A percentile compares a stretch with the other conserved stretches of the same genome.
Evolutionary conservation across 2,797 vertebrate species (phyloP).

Genomic region (Siniperca undulata): DNA sequence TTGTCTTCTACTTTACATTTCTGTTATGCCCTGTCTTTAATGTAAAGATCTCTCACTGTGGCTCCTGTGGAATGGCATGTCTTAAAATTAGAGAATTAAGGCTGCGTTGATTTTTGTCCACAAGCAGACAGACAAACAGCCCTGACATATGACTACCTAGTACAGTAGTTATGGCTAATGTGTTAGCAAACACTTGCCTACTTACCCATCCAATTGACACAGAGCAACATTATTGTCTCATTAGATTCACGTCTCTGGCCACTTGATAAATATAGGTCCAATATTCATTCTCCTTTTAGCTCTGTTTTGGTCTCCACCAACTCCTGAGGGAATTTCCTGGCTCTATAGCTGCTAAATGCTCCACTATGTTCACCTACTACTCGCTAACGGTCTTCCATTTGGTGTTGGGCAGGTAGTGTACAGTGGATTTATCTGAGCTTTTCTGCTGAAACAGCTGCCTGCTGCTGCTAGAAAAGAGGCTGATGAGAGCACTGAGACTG

Average conservation of each 20-base stretch:
- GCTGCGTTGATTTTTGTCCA: neutral
- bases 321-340: neutral
- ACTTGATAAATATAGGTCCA: neutral
- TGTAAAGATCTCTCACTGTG: neutral
- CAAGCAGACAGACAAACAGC: neutral
- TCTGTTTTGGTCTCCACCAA: neutral
- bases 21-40: neutral
- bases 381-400: neutral
- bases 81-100: neutral
- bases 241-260: no score
- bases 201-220: no score
- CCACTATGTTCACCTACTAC: neutral
- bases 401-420: neutral
- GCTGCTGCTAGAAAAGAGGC: neutral
- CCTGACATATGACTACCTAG: neutral
- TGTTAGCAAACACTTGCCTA: neutral
- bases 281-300: neutral
- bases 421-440: neutral
- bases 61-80: neutral
- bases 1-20: neutral
- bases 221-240: neutral
- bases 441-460: slow-evolving; percentile 7
- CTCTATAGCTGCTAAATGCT: neutral
- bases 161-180: neutral
- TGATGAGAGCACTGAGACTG: slow-evolving; percentile 11